These are phyloP conservation scores for Eutrigla gurnardus DNA, from an alignment of 2,797 vertebrate genomes.

Conservation along the genomic window DNA sequence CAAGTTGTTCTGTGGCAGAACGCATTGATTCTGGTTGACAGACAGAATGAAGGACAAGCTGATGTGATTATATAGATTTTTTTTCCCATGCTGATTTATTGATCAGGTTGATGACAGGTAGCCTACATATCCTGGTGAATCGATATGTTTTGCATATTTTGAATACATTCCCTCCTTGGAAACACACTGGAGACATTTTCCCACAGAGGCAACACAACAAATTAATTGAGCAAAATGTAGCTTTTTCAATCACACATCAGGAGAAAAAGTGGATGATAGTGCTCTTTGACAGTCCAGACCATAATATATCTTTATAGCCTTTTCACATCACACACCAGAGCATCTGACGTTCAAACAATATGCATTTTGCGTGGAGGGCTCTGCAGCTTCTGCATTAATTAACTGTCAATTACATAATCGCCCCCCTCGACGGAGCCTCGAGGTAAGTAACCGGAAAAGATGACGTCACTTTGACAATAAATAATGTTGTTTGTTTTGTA, in stretches of 20 bases:
- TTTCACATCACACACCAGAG: no score
- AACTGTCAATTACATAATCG: background rate
- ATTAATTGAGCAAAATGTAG: background rate
- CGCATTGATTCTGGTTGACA: conserved; percentile 8
- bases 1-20: conserved; percentile 20
- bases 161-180: no score
- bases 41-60: conserved; percentile 38
- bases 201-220: background rate
- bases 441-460: background rate
- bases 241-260: no score
- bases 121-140: conserved; percentile 23
- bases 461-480: background rate
- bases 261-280: no score
- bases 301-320: no score
- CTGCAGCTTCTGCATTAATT: background rate
- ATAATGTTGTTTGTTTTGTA: no score
- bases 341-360: no score
- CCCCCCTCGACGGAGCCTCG: background rate
- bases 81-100: conserved; percentile 42
- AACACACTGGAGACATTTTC: background rate
- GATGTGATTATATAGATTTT: conserved; percentile 37
- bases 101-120: conserved; percentile 22
- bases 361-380: no score
- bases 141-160: conserved; percentile 15
- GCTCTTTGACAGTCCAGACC: no score